Conservation (phyloP, 2,797 vertebrate genomes). For the Cynodonichthys magdalenae region DNA sequence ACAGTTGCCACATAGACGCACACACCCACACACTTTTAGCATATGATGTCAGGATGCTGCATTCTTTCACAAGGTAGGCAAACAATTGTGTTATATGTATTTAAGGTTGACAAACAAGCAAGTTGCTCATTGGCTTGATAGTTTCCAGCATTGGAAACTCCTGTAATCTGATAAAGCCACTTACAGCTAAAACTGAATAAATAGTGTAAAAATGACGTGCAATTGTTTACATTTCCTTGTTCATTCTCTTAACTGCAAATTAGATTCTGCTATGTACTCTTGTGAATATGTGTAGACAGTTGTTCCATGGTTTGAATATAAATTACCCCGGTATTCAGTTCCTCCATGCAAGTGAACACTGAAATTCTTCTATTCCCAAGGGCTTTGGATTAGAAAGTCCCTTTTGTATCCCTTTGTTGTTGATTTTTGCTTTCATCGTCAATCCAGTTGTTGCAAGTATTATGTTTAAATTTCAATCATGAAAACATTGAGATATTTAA, state of each 20-base stretch:
- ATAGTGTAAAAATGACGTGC: slow-evolving; percentile 15
- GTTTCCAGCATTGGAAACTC: background rate
- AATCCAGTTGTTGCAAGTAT: slow-evolving; percentile 43
- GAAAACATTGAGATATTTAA: slow-evolving; percentile 32
- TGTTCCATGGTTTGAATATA: slow-evolving; percentile 65
- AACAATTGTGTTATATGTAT: background rate
- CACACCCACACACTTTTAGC: background rate
- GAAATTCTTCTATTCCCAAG: slow-evolving; percentile 60
- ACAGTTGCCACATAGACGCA: too few relatives aligned
- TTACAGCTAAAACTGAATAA: slow-evolving; percentile 14
- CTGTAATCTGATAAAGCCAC: slow-evolving; percentile 8
- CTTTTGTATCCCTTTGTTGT: slow-evolving; percentile 61
- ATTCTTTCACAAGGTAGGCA: background rate
- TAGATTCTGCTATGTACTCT: slow-evolving; percentile 32
- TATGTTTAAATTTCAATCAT: slow-evolving; percentile 55
- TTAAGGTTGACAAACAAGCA: background rate
- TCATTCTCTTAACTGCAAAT: slow-evolving; percentile 29
- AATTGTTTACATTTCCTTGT: slow-evolving; percentile 22
- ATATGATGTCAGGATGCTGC: too few relatives aligned
- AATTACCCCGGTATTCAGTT: slow-evolving; percentile 46
- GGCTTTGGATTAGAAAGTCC: slow-evolving; percentile 58
- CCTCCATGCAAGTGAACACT: slow-evolving; percentile 53
- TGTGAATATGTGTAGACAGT: slow-evolving; percentile 42
- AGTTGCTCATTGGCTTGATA: background rate
- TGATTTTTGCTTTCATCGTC: slow-evolving; percentile 58